Evolutionary conservation across 2,888 invertebrate species (phyloP).

Genomic region (Timema cristinae): DNA sequence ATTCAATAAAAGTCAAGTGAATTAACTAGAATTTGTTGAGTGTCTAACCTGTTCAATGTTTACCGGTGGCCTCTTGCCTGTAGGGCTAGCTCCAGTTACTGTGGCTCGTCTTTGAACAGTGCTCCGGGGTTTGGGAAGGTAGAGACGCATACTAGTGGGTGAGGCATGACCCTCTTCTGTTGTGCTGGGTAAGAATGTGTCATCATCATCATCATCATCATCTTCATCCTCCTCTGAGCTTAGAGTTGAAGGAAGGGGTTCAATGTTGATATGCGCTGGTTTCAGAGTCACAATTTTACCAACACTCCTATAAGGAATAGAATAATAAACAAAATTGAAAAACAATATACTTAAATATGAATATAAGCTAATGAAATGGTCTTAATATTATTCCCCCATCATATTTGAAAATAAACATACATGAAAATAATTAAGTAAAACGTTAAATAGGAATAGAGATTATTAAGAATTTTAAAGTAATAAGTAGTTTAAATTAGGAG

Average conservation of each 20-base stretch:
- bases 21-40: not conserved
- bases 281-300: no score
- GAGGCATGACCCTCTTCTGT: conserved; percentile 36
- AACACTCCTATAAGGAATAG: no score
- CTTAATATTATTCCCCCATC: no score
- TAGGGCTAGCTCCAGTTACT: conserved; percentile 78
- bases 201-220: conserved; percentile 43
- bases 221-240: conserved; percentile 14
- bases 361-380: no score
- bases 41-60: conserved; percentile 62
- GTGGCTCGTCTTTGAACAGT: conserved; percentile 79
- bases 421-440: no score
- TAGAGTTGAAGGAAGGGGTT: conserved; percentile 20
- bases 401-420: no score
- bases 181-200: conserved; percentile 43
- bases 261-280: not conserved
- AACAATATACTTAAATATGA: no score
- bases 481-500: no score
- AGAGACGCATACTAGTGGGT: conserved; percentile 53
- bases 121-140: conserved; percentile 70
- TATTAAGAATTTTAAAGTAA: no score
- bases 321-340: no score
- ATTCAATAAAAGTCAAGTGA: conserved; percentile 34
- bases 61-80: conserved; percentile 57
- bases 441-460: no score